phyloP scores from a whole-genome alignment of 2,888 invertebrate species.

The Dione vanillae region DNA sequence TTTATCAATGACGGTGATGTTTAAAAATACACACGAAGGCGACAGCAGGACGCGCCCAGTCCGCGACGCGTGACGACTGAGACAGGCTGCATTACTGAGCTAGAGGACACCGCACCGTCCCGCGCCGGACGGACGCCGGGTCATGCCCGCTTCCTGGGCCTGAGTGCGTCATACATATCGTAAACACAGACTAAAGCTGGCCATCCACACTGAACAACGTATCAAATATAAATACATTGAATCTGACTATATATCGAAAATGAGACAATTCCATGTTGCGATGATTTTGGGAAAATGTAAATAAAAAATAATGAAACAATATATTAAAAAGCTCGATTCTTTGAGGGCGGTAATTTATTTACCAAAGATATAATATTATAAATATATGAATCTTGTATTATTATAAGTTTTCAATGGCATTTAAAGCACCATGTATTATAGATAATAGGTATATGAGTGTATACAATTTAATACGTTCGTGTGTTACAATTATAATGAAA shows the following conservation, averaged over 20 bases:
- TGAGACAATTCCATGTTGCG: no score
- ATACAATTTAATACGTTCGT: no score
- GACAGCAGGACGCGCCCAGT: constrained; percentile 79
- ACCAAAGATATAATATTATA: no score
- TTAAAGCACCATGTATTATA: no score
- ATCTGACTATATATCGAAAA: constrained; percentile 1
- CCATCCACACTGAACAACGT: constrained; percentile 21
- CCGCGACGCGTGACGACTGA: constrained; percentile 67
- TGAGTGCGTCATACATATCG: constrained; percentile 73
- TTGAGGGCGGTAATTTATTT: not conserved
- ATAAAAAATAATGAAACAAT: no score
- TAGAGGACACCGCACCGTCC: constrained; percentile 47
- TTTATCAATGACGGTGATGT: constrained; percentile 74
- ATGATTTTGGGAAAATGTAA: no score
- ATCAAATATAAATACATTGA: constrained; percentile 36
- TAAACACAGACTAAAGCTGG: constrained; percentile 56
- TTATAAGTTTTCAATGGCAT: no score
- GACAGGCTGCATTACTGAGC: constrained; percentile 47
- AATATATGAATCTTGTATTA: no score
- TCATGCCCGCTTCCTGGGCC: constrained; percentile 63
- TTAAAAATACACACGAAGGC: constrained; percentile 77
- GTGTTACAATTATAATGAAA: no score
- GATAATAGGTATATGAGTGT: no score
- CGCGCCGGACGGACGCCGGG: constrained; percentile 69
- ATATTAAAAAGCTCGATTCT: not conserved